Evolutionary conservation across 2,888 invertebrate genomes (phyloP).

Genomic region (Octonoba sinensis): DNA sequence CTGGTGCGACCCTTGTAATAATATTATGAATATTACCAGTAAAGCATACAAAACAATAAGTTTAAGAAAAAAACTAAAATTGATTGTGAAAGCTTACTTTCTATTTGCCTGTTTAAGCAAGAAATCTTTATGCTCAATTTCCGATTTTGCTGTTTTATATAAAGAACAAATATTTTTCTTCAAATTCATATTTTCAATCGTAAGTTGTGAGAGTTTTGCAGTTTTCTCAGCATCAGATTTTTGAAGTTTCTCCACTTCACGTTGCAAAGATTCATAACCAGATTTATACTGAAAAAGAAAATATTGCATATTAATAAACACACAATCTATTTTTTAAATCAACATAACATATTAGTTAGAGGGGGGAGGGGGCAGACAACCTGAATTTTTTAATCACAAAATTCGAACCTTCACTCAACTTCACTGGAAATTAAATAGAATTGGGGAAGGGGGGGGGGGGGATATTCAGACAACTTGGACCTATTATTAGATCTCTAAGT

Average conservation of each 20-base stretch:
- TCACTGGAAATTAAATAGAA: no score
- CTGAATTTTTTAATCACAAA: no score
- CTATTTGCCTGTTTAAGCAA: slow-evolving; percentile 21
- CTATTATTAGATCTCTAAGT: no score
- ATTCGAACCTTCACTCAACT: no score
- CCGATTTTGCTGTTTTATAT: slow-evolving; percentile 39
- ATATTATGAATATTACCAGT: no score
- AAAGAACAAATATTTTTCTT: slow-evolving; percentile 45
- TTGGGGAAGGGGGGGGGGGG: no score
- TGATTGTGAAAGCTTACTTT: slow-evolving; percentile 18
- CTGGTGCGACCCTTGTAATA: no score
- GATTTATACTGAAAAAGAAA: slow-evolving; percentile 10
- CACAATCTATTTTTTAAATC: no score
- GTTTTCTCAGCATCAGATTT: slow-evolving; percentile 17
- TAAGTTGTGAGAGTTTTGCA: slow-evolving; percentile 4
- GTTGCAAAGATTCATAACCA: slow-evolving; percentile 9
- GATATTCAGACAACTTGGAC: no score
- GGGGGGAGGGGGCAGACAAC: no score
- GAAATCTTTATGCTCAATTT: slow-evolving; percentile 30
- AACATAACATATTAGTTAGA: no score
- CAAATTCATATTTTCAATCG: slow-evolving; percentile 11
- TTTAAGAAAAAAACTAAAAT: neutral
- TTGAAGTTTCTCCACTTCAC: slow-evolving; percentile 7
- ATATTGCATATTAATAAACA: no score
- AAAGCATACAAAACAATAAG: neutral